phyloP scores from a whole-genome alignment of 2,113 vertebrate species.

The Pterocles orientalis region DNA sequence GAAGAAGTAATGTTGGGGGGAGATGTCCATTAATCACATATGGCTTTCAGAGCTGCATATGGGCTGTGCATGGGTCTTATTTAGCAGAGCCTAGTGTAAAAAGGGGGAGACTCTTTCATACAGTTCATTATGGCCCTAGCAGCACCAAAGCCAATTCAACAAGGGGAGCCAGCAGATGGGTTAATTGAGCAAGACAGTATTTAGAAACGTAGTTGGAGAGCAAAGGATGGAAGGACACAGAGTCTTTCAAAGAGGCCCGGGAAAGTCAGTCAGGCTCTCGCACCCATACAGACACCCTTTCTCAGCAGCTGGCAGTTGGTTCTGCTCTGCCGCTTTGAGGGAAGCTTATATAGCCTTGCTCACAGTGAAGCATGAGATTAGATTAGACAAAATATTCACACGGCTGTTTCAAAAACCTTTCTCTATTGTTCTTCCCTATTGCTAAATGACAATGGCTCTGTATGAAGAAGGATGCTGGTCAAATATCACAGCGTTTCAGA shows the following conservation, averaged over 20 bases:
- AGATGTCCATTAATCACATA: not conserved
- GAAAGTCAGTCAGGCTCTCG: not conserved
- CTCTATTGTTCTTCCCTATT: not conserved
- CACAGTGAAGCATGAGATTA: not conserved
- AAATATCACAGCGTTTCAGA: not conserved
- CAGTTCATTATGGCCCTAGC: not conserved
- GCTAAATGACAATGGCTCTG: not conserved
- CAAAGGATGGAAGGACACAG: not conserved
- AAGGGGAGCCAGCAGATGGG: not conserved
- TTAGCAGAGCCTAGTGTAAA: not conserved
- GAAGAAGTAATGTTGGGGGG: not conserved
- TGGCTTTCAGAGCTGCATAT: not conserved
- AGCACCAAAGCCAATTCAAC: not conserved
- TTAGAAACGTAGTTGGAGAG: not conserved
- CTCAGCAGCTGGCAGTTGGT: not conserved
- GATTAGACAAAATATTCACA: slow-evolving; percentile 3
- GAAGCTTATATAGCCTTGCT: not conserved
- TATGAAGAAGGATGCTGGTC: not conserved
- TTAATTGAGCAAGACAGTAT: not conserved
- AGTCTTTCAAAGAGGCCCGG: not conserved
- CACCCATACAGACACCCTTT: not conserved
- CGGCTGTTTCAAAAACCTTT: not conserved
- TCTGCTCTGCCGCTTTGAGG: not conserved
- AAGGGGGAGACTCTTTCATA: not conserved
- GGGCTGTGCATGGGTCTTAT: not conserved